A percentile compares a stretch with the other conserved stretches of the same genome.
These are phyloP conservation scores for Chrysolophus pictus DNA, from an alignment of 2,797 vertebrate genomes.

Conservation along the genomic window DNA sequence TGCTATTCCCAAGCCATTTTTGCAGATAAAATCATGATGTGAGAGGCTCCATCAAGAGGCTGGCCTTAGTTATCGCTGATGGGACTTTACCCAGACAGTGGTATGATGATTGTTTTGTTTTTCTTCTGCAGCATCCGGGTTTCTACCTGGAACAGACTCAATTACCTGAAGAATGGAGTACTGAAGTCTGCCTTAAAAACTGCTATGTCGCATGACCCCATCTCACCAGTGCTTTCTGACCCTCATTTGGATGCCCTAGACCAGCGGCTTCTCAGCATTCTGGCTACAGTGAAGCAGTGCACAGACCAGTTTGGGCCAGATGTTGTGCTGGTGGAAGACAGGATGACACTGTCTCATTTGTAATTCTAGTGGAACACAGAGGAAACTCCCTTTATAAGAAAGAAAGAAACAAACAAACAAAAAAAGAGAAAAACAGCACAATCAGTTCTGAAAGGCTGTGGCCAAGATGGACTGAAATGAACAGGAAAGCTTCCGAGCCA, in stretches of 20 bases:
- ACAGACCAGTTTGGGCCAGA: conserved; percentile 92
- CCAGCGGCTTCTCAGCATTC: conserved; percentile 88
- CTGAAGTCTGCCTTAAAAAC: conserved; percentile 91
- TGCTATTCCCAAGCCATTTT: not conserved
- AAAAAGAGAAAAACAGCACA: conserved; percentile 82
- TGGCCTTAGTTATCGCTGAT: not conserved
- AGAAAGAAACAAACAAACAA: not conserved
- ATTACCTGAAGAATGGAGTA: conserved; percentile 88
- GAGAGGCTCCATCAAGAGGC: not conserved
- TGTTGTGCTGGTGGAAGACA: conserved; percentile 93
- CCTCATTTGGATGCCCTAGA: conserved; percentile 90
- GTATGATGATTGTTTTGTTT: not conserved
- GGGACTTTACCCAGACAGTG: not conserved
- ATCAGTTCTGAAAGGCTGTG: conserved; percentile 61
- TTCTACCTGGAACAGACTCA: conserved; percentile 96
- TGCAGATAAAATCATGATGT: not conserved
- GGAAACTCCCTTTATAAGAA: conserved; percentile 63
- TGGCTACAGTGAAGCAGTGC: conserved; percentile 93
- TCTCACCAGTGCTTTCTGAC: conserved; percentile 88
- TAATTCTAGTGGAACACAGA: conserved; percentile 69
- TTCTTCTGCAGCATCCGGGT: conserved; percentile 88
- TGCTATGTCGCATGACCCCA: conserved; percentile 90
- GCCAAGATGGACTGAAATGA: conserved; percentile 49
- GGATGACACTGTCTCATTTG: conserved; percentile 95
- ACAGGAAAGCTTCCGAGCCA: conserved; percentile 16